A percentile compares a stretch with the other conserved stretches of the same genome.
phyloP scores from a whole-genome alignment of 2,888 invertebrate species.

The Volucella inflata region DNA sequence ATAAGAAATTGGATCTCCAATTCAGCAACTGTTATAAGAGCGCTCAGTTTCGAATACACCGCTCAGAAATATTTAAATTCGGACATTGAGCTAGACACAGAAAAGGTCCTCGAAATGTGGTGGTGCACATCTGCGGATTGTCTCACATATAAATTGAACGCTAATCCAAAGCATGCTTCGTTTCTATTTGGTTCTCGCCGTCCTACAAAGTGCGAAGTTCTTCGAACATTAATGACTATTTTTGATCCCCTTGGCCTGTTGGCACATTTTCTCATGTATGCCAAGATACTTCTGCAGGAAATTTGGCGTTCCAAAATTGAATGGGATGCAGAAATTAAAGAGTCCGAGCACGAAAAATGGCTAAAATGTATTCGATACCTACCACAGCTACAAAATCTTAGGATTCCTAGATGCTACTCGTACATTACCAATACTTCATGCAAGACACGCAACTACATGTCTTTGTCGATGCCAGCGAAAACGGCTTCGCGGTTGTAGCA shows the following conservation, averaged over 20 bases:
- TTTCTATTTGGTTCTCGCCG: background rate
- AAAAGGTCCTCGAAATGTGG: background rate
- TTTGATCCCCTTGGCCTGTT: background rate
- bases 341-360: background rate
- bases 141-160: background rate
- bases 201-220: background rate
- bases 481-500: no score
- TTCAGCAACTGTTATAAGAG: background rate
- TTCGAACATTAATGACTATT: background rate
- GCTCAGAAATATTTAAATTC: background rate
- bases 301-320: background rate
- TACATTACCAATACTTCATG: background rate
- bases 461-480: no score
- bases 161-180: background rate
- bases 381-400: background rate
- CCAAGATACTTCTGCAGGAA: background rate
- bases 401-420: background rate
- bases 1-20: slow-evolving; percentile 74
- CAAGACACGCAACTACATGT: no score
- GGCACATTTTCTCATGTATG: background rate
- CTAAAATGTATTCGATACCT: no score
- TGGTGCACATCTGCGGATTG: background rate
- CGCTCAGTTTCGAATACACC: background rate
- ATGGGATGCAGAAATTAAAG: background rate
- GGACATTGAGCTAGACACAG: background rate